phyloP scores from a whole-genome alignment of 2,888 invertebrate genomes.

The Meiosimyza platycephala region DNA sequence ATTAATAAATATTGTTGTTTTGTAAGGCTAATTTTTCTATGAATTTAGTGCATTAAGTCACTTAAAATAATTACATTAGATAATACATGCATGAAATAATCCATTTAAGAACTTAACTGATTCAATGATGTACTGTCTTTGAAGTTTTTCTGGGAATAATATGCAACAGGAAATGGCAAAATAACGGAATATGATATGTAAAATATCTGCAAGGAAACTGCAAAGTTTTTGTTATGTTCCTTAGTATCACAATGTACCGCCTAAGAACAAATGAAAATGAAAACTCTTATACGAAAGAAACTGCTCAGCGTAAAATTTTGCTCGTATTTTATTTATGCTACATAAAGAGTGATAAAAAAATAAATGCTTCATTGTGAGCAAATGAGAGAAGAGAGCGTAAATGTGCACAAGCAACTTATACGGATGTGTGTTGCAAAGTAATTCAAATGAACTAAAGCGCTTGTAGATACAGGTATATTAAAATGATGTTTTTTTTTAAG shows the following conservation, averaged over 20 bases:
- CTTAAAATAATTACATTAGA: too few species aligned
- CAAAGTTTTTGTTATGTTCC: slow-evolving; percentile 5
- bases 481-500: background rate
- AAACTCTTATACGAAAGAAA: slow-evolving; percentile 12
- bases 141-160: background rate
- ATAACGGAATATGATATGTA: background rate
- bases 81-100: too few species aligned
- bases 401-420: too few species aligned
- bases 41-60: too few species aligned
- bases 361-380: background rate
- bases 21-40: too few species aligned
- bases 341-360: background rate
- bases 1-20: too few species aligned
- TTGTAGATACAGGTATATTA: slow-evolving; percentile 4
- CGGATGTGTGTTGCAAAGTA: background rate
- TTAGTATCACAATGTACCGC: background rate
- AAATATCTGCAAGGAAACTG: background rate
- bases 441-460: too few species aligned
- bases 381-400: background rate
- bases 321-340: background rate
- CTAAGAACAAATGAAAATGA: background rate
- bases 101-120: too few species aligned
- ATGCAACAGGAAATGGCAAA: slow-evolving; percentile 18
- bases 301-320: background rate
- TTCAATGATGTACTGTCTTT: too few species aligned